Conservation (phyloP, 2,888 invertebrate species). For the Ochropleura leucogaster region DNA sequence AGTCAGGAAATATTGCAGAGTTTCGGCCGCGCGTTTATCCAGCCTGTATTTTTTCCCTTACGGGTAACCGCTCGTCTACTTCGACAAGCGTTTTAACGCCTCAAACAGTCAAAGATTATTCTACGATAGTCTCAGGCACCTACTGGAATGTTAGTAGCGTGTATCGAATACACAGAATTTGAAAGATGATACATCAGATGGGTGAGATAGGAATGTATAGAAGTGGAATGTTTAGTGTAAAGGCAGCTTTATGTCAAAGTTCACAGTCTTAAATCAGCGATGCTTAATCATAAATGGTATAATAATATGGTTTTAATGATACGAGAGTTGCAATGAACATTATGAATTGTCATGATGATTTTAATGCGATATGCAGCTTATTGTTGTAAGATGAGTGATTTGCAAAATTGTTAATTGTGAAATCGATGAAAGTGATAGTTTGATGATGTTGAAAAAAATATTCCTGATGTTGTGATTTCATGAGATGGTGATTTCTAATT, state of each 20-base stretch:
- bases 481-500: not conserved
- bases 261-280: slow-evolving; percentile 53
- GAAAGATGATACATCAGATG: slow-evolving; percentile 52
- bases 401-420: slow-evolving; percentile 23
- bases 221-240: slow-evolving; percentile 54
- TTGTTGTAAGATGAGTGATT: slow-evolving; percentile 21
- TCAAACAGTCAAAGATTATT: slow-evolving; percentile 59
- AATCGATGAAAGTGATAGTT: slow-evolving; percentile 39
- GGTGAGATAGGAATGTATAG: slow-evolving; percentile 45
- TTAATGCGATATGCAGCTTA: not conserved
- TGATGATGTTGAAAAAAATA: slow-evolving; percentile 1
- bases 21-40: slow-evolving; percentile 50
- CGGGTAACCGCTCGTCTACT: slow-evolving; percentile 46
- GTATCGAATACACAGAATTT: slow-evolving; percentile 54
- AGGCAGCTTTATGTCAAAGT: slow-evolving; percentile 48
- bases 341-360: slow-evolving; percentile 9
- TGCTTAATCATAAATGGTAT: slow-evolving; percentile 18
- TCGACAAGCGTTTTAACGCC: slow-evolving; percentile 61
- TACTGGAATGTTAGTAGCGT: slow-evolving; percentile 58
- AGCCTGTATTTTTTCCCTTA: slow-evolving; percentile 43
- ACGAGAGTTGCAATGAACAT: slow-evolving; percentile 3
- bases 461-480: slow-evolving; percentile 14
- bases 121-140: slow-evolving; percentile 51
- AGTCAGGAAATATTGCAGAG: not conserved
- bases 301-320: slow-evolving; percentile 21